Base-by-base conservation (phyloP, 1,140 invertebrate genomes). In the Bombus waltoni region DNA sequence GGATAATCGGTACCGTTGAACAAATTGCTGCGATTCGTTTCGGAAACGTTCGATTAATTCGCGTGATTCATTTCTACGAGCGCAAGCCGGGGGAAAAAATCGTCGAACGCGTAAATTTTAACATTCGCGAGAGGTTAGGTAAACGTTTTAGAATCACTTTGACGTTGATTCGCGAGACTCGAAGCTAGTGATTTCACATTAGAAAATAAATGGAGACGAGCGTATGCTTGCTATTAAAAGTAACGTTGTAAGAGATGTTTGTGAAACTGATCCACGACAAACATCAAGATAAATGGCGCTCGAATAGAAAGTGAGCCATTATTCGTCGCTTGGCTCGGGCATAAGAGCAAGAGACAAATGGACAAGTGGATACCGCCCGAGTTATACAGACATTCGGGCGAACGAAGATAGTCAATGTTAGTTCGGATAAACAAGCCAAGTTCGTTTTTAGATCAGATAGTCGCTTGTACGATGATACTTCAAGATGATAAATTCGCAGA, bases 11-110 rank as follows among this genome's bases (percentile, higher is more conserved):
- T 8, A 53, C 3, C 13, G 44, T 15, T 44, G 4, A 44, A 44
- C 3, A 6, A 53, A 38, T 38, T 0, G 18, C 1, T 2, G 47
- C 0, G 47, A 22, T 53, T 53, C 8, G 2, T 22, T 53, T 22
- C 1, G 47, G 6, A 53, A 18, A 53, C 6, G 18, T 53, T 18
- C 0, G 47, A 53, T 22, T 22, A 6, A 2, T 22, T 53, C 47
- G 47, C 1, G 18, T 18, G 47, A 53, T 53, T 6, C 18, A 6
- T 22, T 18, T 18, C 5, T 11, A 62, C 28, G 59, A 62, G 25
- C 0, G 1, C 11, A 13, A 4, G 11, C 11, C 28, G 9, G 32
- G 32, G 32, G 28, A n/a, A n/a, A 62, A n/a, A 13, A 62, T n/a
- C 10, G 11, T 3, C 25, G 13, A 28, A 13, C 11, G 13, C 28